phyloP scores from a whole-genome alignment of 2,888 invertebrate species.

The Orgyia antiqua region DNA sequence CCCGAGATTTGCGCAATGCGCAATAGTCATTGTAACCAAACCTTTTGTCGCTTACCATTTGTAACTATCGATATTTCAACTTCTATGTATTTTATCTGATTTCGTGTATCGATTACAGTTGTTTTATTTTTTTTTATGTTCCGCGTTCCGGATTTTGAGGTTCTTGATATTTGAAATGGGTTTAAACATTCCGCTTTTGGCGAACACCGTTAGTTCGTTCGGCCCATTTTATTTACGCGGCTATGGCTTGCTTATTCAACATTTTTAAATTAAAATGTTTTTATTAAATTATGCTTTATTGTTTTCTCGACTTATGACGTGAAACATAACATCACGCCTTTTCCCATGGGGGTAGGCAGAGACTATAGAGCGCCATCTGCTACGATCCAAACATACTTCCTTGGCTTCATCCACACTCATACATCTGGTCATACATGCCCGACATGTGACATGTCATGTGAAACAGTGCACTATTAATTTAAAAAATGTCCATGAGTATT shows the following conservation, averaged over 20 bases:
- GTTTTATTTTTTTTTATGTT: constrained; percentile 8
- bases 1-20: constrained; percentile 59
- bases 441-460: too few relatives aligned
- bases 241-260: background rate
- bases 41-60: constrained; percentile 46
- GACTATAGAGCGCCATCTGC: too few relatives aligned
- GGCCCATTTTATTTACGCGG: constrained; percentile 1
- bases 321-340: too few relatives aligned
- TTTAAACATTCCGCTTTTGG: constrained; percentile 1
- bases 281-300: constrained; percentile 1
- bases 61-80: constrained; percentile 37
- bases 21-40: constrained; percentile 46
- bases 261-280: constrained; percentile 1
- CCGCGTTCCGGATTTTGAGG: constrained; percentile 4
- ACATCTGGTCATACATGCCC: too few relatives aligned
- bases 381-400: too few relatives aligned
- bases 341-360: too few relatives aligned
- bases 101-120: constrained; percentile 19
- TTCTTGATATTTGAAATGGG: constrained; percentile 5
- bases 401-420: too few relatives aligned
- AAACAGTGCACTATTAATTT: constrained; percentile 7
- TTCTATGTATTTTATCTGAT: constrained; percentile 21
- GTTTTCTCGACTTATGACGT: background rate
- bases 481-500: constrained; percentile 7
- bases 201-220: constrained; percentile 1